phyloP scores from a whole-genome alignment of 2,113 vertebrate species.

The Catagonus wagneri region DNA sequence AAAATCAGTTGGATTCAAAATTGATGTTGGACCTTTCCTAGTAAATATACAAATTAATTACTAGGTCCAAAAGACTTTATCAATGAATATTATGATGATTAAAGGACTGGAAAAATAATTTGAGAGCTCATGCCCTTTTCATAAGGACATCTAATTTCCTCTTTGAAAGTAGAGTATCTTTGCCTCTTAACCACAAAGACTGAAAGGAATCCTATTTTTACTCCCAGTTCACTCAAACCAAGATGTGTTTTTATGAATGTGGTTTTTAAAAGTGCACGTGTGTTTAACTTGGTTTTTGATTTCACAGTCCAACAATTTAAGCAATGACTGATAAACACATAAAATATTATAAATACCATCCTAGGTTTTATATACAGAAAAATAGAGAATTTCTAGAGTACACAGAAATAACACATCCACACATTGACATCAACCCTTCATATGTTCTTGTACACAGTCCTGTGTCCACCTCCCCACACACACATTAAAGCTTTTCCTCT shows the following conservation, averaged over 20 bases:
- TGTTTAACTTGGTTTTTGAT: neutral
- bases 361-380: neutral
- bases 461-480: neutral
- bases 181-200: neutral
- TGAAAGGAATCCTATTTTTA: neutral
- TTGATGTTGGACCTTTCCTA: neutral
- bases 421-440: neutral
- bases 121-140: neutral
- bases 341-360: neutral
- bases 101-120: slow-evolving; percentile 16
- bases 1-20: neutral
- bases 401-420: neutral
- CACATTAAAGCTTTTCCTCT: neutral
- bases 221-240: neutral
- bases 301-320: neutral
- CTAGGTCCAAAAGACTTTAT: neutral
- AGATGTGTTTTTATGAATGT: neutral
- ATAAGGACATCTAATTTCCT: slow-evolving; percentile 3
- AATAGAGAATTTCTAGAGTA: neutral
- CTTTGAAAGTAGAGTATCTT: neutral
- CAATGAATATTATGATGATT: neutral
- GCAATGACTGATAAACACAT: neutral
- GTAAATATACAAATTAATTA: neutral
- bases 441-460: neutral
- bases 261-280: neutral